phyloP scores from a whole-genome alignment of 1,140 invertebrate species.

The Macrobrachium nipponense region DNA sequence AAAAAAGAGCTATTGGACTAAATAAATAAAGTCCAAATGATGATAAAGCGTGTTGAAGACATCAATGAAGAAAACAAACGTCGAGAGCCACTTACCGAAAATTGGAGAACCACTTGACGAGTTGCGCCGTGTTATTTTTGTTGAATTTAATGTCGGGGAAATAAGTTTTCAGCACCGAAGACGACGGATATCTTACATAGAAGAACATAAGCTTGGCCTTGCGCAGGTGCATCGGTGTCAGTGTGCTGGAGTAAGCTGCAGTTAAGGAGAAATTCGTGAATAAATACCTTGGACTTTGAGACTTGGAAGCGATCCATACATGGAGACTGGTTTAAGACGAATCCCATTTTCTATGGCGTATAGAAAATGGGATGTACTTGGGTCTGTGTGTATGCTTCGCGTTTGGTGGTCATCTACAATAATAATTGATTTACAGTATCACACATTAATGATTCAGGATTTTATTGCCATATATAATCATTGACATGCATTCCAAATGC shows the following conservation, averaged over 20 bases:
- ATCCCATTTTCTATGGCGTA: neutral
- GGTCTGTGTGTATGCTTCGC: slow-evolving; percentile 46
- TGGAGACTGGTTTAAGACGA: neutral
- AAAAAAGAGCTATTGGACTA: no score
- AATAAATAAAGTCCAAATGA: neutral
- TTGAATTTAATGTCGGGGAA: slow-evolving; percentile 99
- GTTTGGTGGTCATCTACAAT: neutral
- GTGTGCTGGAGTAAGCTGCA: slow-evolving; percentile 88
- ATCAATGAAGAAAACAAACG: slow-evolving; percentile 5
- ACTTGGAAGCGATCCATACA: slow-evolving; percentile 36
- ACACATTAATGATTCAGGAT: neutral
- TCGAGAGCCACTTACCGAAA: slow-evolving; percentile 85
- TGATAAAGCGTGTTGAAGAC: no score
- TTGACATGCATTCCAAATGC: no score
- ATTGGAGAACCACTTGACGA: slow-evolving; percentile 99
- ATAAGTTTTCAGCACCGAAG: slow-evolving; percentile 98
- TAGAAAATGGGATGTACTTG: slow-evolving; percentile 34
- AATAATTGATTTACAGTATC: slow-evolving; percentile 28
- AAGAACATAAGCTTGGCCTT: slow-evolving; percentile 99
- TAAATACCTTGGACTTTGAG: neutral
- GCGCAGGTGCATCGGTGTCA: slow-evolving; percentile 99
- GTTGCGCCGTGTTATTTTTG: slow-evolving; percentile 99
- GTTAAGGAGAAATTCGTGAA: slow-evolving; percentile 76
- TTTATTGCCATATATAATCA: no score
- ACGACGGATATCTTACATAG: slow-evolving; percentile 99